phyloP scores from a whole-genome alignment of 64 coral and sea anemone genomes.

The Actinia equina region DNA sequence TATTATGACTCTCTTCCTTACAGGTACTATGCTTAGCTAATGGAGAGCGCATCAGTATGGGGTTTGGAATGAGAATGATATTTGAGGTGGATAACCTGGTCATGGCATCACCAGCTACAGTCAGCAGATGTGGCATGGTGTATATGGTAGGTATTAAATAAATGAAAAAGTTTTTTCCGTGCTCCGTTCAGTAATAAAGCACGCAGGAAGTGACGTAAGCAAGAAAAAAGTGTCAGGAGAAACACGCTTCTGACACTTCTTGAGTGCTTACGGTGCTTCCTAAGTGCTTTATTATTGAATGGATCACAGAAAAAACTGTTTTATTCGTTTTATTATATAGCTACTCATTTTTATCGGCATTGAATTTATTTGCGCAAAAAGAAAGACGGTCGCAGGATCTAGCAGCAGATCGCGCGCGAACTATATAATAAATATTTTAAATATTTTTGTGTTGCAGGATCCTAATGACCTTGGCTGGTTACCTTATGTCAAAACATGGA shows the following conservation, averaged over 20 bases:
- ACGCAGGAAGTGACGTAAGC: too few species aligned
- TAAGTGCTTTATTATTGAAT: too few species aligned
- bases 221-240: too few species aligned
- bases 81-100: constrained; percentile 92
- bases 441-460: constrained; percentile 31
- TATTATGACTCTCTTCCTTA: background rate
- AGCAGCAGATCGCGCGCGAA: background rate
- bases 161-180: background rate
- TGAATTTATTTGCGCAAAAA: too few species aligned
- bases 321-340: too few species aligned
- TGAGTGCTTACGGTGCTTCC: too few species aligned
- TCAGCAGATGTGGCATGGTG: constrained; percentile 97
- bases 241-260: too few species aligned
- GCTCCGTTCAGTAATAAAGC: too few species aligned
- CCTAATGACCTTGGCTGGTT: constrained; percentile 89
- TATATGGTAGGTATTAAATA: constrained; percentile 97
- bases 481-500: constrained; percentile 92
- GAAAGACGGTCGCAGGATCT: too few species aligned
- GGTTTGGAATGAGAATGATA: constrained; percentile 80
- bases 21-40: constrained; percentile 87
- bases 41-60: constrained; percentile 86
- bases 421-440: background rate
- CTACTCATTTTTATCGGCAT: too few species aligned
- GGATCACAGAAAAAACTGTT: too few species aligned
- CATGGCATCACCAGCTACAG: constrained; percentile 93